phyloP scores from a whole-genome alignment of 2,797 vertebrate genomes.

The Centropyge bicolor region DNA sequence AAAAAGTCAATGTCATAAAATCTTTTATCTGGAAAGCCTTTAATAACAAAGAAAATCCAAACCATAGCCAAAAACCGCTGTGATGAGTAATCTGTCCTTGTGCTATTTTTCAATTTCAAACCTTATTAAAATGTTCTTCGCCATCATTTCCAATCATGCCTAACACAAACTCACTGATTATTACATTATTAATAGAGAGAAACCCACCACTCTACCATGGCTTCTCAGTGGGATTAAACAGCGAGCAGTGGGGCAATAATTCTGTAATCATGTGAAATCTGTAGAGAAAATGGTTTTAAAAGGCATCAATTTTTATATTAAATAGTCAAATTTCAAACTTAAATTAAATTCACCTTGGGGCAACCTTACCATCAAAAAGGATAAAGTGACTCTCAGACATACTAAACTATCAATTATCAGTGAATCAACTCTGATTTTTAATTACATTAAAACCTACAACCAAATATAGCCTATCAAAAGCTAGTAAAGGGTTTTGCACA shows the following conservation, averaged over 20 bases:
- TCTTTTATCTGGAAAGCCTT: background rate
- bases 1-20: background rate
- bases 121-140: conserved; percentile 55
- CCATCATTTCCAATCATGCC: conserved; percentile 48
- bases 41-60: conserved; percentile 14
- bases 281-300: background rate
- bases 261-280: conserved; percentile 25
- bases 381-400: background rate
- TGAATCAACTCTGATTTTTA: background rate
- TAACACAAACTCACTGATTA: conserved; percentile 31
- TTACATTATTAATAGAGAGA: conserved; percentile 32
- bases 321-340: too few species aligned
- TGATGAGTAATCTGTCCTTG: conserved; percentile 31
- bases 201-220: conserved; percentile 19
- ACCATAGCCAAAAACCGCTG: background rate
- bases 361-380: background rate
- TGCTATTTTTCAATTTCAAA: conserved; percentile 3
- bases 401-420: background rate
- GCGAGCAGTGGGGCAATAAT: conserved; percentile 17
- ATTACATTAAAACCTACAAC: background rate
- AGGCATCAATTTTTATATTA: background rate
- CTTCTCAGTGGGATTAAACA: conserved; percentile 46
- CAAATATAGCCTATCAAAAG: background rate
- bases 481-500: background rate
- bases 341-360: too few species aligned